Conservation (phyloP, 2,888 invertebrate genomes). For the Eilema sororculum region DNA sequence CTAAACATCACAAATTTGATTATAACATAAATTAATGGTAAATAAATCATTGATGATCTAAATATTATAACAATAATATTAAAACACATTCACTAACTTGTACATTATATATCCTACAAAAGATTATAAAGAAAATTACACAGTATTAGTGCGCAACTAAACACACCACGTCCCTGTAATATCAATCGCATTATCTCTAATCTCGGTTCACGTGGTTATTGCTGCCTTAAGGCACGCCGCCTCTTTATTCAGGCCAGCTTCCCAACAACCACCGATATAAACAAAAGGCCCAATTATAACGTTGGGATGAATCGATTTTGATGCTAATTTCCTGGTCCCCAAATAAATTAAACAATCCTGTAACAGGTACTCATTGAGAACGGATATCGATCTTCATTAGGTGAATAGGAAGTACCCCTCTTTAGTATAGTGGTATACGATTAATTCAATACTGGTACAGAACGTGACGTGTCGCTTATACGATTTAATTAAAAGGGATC, state of each 20-base stretch:
- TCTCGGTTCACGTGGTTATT: conserved; percentile 25
- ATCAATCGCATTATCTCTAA: conserved; percentile 24
- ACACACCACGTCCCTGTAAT: conserved; percentile 9
- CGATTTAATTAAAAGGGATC: conserved; percentile 34
- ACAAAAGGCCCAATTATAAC: conserved; percentile 71
- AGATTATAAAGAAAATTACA: no score
- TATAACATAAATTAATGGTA: no score
- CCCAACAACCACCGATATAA: conserved; percentile 47
- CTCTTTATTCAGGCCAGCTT: conserved; percentile 21
- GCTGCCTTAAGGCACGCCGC: conserved; percentile 40
- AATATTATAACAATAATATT: no score
- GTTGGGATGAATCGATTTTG: conserved; percentile 61
- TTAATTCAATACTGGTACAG: conserved; percentile 31
- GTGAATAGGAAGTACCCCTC: conserved; percentile 33
- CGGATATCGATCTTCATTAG: conserved; percentile 45
- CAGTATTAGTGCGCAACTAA: background rate
- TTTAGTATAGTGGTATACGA: conserved; percentile 33
- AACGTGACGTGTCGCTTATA: conserved; percentile 16
- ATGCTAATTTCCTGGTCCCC: conserved; percentile 72
- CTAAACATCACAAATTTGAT: no score
- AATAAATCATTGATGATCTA: no score
- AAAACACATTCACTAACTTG: no score
- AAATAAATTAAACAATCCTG: conserved; percentile 70
- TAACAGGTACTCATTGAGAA: conserved; percentile 49
- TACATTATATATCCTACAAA: no score